A percentile compares a stretch with the other conserved stretches of the same genome.
phyloP scores from a whole-genome alignment of 2,113 vertebrate species.

The Grallaria varia region DNA sequence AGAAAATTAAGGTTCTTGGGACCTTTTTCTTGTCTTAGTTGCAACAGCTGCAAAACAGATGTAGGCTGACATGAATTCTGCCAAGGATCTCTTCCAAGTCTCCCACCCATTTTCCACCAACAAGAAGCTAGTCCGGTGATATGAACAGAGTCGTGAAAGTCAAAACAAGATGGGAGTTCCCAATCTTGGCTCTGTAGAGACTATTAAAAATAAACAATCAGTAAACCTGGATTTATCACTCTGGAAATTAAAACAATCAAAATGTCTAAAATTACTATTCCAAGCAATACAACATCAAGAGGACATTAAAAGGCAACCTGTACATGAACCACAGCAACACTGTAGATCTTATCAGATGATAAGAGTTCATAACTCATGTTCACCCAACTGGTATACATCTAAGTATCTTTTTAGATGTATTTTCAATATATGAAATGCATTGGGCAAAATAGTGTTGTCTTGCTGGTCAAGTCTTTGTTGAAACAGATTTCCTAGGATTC shows the following conservation, averaged over 20 bases:
- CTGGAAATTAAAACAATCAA: background rate
- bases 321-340: background rate
- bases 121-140: slow-evolving; percentile 56
- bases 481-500: slow-evolving; percentile 4
- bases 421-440: background rate
- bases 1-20: slow-evolving; percentile 52
- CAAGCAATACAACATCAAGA: background rate
- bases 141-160: slow-evolving; percentile 7
- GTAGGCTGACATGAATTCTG: slow-evolving; percentile 60
- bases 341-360: background rate
- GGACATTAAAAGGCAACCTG: background rate
- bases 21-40: slow-evolving; percentile 58
- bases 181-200: background rate
- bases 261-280: background rate
- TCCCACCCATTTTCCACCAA: slow-evolving; percentile 75
- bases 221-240: background rate
- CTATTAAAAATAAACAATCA: background rate
- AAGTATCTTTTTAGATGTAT: background rate
- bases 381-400: background rate
- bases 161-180: slow-evolving; percentile 45
- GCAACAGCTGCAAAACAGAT: slow-evolving; percentile 81
- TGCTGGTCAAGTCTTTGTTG: slow-evolving; percentile 1
- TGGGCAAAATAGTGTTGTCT: background rate
- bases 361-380: background rate
- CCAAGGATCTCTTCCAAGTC: slow-evolving; percentile 68